Base-by-base conservation (phyloP, 2,888 invertebrate genomes). In the Loripinus fragilis region DNA sequence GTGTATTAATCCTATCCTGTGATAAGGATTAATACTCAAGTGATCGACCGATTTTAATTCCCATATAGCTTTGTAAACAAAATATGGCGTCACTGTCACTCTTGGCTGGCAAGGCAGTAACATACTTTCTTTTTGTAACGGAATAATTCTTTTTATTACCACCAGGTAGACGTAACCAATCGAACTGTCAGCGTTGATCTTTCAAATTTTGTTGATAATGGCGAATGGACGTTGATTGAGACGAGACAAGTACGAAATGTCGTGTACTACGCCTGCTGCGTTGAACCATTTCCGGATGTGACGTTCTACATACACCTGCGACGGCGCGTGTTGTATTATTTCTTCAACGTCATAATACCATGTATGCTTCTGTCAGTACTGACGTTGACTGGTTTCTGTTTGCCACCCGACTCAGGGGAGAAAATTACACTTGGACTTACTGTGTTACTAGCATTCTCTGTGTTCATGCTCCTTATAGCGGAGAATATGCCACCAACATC, bases 281-380 rank as follows among this genome's bases (percentile, higher is more conserved):
- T 92, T 0, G 94, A 95, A 83, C 95, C 95, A 3, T 95, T 94
- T 86, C 94, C 95, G 25, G 95, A 95, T 86, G 94, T 95, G 38
- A 95, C 94, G 23, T 94, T 95, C 80, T 94, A 94, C 75, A 88
- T 95, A 38, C 94, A 94, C 75, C 94, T 95, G 67, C 92, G 94
- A 5, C 89, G 95, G 33, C 93, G 94, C 80, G 94, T 94, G 2
- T 91, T 95, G 66, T 93, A 93, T 83, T 93, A 93, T 85, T 93
- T 94, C 87, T 94, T 95, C 90, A 95, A 95, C 91, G 94, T 95
- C 65, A 94, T 95, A 69, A 94, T 95, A 83, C 95, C 95, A 3
- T 95, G 95, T 88, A 94, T 95, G 88, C 94, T 95, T 94, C 93
- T 95, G 96, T 66, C 95, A 93, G 67, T 96, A 95, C 90, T 95